Percentiles rank a stretch among this genome's conserved stretches.
Evolutionary conservation across 2,888 invertebrate genomes (phyloP).

Genomic region (Lucinisca nassula): DNA sequence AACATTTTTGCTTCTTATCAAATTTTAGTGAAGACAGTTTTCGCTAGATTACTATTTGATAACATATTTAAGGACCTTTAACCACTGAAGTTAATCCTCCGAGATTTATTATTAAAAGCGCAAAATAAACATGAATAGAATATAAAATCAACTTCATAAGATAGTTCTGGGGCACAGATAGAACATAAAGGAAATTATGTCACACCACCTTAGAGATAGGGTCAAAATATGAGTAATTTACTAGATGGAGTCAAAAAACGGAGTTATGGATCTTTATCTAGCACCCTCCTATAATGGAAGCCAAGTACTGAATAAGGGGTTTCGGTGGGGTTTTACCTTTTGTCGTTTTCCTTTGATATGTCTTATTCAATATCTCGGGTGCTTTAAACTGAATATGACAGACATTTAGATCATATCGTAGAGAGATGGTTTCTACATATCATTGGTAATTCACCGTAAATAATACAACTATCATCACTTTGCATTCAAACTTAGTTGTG

Average conservation of each 20-base stretch:
- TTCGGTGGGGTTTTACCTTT: no score
- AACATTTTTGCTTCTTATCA: not conserved
- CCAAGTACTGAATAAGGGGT: no score
- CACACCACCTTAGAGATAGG: no score
- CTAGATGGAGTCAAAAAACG: no score
- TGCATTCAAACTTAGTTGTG: constrained; percentile 2
- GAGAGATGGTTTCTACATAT: not conserved
- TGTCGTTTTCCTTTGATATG: not conserved
- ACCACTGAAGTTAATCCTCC: constrained; percentile 1
- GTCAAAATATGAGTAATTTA: no score
- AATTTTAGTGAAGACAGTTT: not conserved
- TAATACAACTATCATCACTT: constrained; percentile 1
- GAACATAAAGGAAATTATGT: no score
- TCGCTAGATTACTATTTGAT: not conserved
- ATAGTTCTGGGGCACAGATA: no score
- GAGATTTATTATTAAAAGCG: not conserved
- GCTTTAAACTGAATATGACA: not conserved
- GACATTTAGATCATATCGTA: constrained; percentile 1
- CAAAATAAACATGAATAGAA: not conserved
- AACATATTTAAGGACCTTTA: not conserved
- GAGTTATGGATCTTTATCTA: no score
- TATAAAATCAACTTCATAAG: not conserved
- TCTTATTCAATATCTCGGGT: not conserved
- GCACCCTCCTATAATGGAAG: no score
- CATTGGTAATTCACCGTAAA: not conserved